Evolutionary conservation across 2,888 invertebrate genomes (phyloP).

Genomic region (Eupeodes luniger): DNA sequence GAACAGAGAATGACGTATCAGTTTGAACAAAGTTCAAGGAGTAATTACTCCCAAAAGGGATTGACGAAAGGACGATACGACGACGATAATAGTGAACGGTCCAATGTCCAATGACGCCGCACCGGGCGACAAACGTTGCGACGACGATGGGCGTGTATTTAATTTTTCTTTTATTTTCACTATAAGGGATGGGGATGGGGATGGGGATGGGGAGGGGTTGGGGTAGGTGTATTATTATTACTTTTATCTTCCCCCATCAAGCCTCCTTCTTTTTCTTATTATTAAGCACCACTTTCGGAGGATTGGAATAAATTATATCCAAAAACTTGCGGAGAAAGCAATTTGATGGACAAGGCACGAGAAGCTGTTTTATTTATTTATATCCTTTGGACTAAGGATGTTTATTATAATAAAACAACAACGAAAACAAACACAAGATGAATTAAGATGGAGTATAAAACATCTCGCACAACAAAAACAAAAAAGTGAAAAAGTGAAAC

Average conservation of each 20-base stretch:
- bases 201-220: not conserved
- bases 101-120: not conserved
- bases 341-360: conserved; percentile 55
- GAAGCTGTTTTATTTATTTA: conserved; percentile 61
- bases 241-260: not conserved
- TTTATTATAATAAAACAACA: conserved; percentile 33
- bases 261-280: not conserved
- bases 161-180: conserved; percentile 50
- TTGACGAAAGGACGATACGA: conserved; percentile 10
- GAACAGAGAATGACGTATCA: conserved; percentile 62
- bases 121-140: not conserved
- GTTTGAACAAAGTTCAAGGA: conserved; percentile 52
- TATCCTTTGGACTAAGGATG: conserved; percentile 68
- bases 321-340: conserved; percentile 46
- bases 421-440: conserved; percentile 51
- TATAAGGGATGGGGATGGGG: not conserved
- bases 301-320: conserved; percentile 67
- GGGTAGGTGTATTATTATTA: conserved; percentile 37
- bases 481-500: conserved; percentile 1
- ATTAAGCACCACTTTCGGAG: conserved; percentile 21
- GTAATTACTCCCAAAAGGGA: conserved; percentile 51
- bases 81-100: not conserved
- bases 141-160: conserved; percentile 25
- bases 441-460: conserved; percentile 66
- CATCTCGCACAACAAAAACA: not conserved